A percentile compares a stretch with the other conserved stretches of the same genome.
Conservation (phyloP, 2,113 vertebrate genomes). For the Salvelinus fontinalis region DNA sequence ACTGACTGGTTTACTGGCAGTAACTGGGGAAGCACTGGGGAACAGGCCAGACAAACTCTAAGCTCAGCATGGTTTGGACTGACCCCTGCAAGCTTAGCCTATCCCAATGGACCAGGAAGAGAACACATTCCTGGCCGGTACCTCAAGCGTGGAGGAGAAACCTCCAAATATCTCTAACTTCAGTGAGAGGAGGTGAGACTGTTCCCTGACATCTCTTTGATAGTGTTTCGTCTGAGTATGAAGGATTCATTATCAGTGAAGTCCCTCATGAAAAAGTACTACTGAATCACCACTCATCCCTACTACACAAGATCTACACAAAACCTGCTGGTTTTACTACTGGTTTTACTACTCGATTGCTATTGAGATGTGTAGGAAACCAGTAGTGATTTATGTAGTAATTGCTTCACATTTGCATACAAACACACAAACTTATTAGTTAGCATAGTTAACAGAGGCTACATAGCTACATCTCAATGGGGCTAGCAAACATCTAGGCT, state of each 20-base stretch:
- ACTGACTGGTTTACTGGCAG: background rate
- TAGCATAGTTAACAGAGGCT: no score
- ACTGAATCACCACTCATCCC: no score
- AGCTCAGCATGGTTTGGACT: no score
- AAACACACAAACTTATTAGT: no score
- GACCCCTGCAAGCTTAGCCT: background rate
- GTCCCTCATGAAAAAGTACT: background rate
- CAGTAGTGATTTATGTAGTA: no score
- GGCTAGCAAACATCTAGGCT: no score
- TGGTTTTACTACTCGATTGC: no score
- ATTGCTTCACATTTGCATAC: no score
- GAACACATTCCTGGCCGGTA: slow-evolving; percentile 6
- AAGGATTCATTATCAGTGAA: background rate
- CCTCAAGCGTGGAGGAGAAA: background rate
- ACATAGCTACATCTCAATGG: no score
- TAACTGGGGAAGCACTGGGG: background rate
- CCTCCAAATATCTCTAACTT: background rate
- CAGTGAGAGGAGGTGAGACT: background rate
- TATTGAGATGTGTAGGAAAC: no score
- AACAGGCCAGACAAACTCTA: slow-evolving; percentile 12
- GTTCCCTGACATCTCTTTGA: background rate
- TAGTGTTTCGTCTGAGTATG: background rate
- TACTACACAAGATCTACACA: no score
- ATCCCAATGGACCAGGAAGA: background rate
- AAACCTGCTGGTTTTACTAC: no score